phyloP scores from a whole-genome alignment of 35 echinoderm and acorn worm genomes.

The Eucidaris tribuloides region DNA sequence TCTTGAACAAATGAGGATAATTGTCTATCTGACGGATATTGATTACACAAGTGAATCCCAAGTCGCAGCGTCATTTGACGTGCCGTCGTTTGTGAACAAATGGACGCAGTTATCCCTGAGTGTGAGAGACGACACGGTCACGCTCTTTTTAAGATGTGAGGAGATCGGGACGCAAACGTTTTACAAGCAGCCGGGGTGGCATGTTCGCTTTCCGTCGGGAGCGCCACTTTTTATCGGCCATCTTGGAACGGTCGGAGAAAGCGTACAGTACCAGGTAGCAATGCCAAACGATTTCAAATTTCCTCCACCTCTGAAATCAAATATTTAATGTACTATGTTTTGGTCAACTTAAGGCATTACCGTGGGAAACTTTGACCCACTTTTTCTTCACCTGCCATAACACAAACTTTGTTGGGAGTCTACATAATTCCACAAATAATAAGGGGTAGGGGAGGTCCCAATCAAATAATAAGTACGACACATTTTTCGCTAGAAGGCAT shows the following conservation, averaged over 20 bases:
- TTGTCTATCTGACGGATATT: slow-evolving; percentile 20
- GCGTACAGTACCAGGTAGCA: slow-evolving; percentile 1
- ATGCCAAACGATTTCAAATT: too few relatives aligned
- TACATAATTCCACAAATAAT: too few relatives aligned
- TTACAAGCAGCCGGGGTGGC: slow-evolving; percentile 14
- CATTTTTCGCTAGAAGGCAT: too few relatives aligned
- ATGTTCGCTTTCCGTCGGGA: not conserved
- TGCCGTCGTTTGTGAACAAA: slow-evolving; percentile 42
- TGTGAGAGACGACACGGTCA: slow-evolving; percentile 27
- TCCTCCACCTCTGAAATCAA: too few relatives aligned
- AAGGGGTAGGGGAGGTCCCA: too few relatives aligned
- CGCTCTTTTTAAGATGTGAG: slow-evolving; percentile 27
- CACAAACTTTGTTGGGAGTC: too few relatives aligned
- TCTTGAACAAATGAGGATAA: not conserved
- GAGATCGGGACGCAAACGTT: slow-evolving; percentile 13
- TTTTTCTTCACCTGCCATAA: too few relatives aligned
- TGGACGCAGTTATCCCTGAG: slow-evolving; percentile 40
- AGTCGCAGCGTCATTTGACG: slow-evolving; percentile 27
- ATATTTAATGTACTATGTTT: too few relatives aligned
- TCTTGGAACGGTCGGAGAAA: slow-evolving; percentile 25
- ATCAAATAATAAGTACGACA: too few relatives aligned
- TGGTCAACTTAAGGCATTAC: too few relatives aligned
- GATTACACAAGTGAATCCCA: not conserved
- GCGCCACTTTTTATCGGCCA: slow-evolving; percentile 47
- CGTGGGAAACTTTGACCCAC: too few relatives aligned